Evolutionary conservation across 1,140 invertebrate species (phyloP), one percentile per base, ranked within the genome.

Genomic region (Phymorhynchus buccinoides): DNA sequence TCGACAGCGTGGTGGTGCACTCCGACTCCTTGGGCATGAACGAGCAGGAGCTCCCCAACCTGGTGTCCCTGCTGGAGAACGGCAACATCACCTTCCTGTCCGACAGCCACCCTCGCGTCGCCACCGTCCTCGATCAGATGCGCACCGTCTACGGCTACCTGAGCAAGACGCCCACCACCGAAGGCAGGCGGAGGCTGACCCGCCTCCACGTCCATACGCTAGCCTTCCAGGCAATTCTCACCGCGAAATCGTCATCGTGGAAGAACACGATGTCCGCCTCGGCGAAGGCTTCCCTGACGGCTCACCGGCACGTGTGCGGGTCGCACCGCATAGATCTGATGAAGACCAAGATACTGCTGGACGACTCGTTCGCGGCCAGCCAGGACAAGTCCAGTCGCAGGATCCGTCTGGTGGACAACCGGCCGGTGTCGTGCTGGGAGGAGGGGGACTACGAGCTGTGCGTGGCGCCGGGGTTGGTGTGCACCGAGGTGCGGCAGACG

Each of bases 11-110:
- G 0, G 94, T 97, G 80, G 96, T 96, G 1, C 96, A 95, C 92
- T 95, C 96, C 0, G 96, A 98, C 89, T 97, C 97, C n/a, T 93
- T 97, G 12, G 97, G 97, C 0, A 97, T 97, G 96, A 98, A 98
- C 92, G 97, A 98, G 92, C 97, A 95, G 91, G 97, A 98, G 93
- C 93, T 97, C 44, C 95, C 96, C 0, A 98, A 97, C 93, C 91
- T 98, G 1, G 94, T 96, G 79, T 96, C 95, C 90, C 94, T 90
- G 39, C 62, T 93, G 22, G 88, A 88, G 6, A 94, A 95, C 91
- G 96, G 96, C 1, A 96, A 96, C 86, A 95, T 97, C 4, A 96
- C 95, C 18, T 91, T 97, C 0, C 95, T 97, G 0, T 95, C 96
- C 2, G 96, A 97, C 91, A 96, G 96, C 22, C 96, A 96, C 90